Evolutionary conservation across 1,140 invertebrate species (phyloP).

Genomic region (Stegodyphus dumicola): DNA sequence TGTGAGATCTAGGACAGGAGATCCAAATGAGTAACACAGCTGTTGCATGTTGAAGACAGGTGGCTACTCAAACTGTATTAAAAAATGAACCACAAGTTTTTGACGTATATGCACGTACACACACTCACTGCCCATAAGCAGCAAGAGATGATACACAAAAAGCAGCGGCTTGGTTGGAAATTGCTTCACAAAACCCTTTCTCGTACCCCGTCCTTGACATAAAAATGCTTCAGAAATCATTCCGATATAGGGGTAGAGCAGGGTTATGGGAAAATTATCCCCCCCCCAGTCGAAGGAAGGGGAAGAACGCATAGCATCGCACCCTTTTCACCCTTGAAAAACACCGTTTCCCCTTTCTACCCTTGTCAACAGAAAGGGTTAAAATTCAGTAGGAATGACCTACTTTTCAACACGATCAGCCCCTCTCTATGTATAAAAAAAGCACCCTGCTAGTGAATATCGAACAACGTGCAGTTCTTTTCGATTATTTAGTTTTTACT

Average conservation of each 20-base stretch:
- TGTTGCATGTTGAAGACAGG: too few species aligned
- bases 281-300: neutral
- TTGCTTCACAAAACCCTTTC: neutral
- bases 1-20: too few species aligned
- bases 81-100: too few species aligned
- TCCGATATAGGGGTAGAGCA: neutral
- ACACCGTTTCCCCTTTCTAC: slow-evolving; percentile 1
- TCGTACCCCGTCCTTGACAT: neutral
- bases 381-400: slow-evolving; percentile 46
- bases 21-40: too few species aligned
- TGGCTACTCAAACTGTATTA: too few species aligned
- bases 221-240: neutral
- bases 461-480: too few species aligned
- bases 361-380: slow-evolving; percentile 38
- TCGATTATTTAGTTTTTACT: too few species aligned
- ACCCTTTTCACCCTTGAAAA: slow-evolving; percentile 44
- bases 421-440: neutral
- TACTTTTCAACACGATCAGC: slow-evolving; percentile 13
- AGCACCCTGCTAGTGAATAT: neutral
- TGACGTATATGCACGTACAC: too few species aligned
- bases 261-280: neutral
- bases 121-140: too few species aligned
- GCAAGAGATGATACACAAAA: neutral
- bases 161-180: neutral
- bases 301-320: slow-evolving; percentile 27